Evolutionary conservation across 1,140 invertebrate species (phyloP), one percentile per base, ranked within the genome.

Genomic region (Cotesia typhae): DNA sequence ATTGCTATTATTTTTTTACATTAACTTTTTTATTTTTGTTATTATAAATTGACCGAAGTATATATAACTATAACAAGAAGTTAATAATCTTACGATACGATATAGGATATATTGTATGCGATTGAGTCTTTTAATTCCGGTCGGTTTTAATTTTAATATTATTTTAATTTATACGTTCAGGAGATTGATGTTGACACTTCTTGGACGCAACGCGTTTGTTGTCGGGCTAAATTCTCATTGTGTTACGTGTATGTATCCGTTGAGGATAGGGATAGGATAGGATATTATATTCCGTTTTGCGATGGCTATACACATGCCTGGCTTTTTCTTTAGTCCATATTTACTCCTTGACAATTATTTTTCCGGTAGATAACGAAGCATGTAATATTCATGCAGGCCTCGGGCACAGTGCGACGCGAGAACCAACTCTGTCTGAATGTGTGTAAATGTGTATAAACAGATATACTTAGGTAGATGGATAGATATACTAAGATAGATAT

Each of bases 301-400:
- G 41, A 47, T 47, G 41, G 41, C 41, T 47, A 47, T 47, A 47
- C 41, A 47, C 10, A 47, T 47, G 41, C 41, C 41, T 47, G 41
- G 41, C 41, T 47, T 47, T 7, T 47, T 79, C 85, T 80, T 86
- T 84, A 79, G 70, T 68, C 77, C 80, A 80, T 83, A 84, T 85
- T 87, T 85, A 79, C 81, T 84, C 37, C 84, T 87, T 84, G 85
- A 86, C 84, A 86, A 87, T 86, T 87, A 86, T 86, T 83, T 86
- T 86, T 87, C 84, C 84, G 82, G 81, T 85, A 80, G 83, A 82
- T 84, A 85, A 76, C 85, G 81, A 83, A 81, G 76, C 83, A 87
- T 87, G 85, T 82, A 87, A 87, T 85, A 87, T 87, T 85, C 85
- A 87, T 87, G 84, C 71, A 74, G 79, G 7, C 64, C 20, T 74